Evolutionary conservation across 2,797 vertebrate species (phyloP).

Genomic region (Enteromius anoplus): DNA sequence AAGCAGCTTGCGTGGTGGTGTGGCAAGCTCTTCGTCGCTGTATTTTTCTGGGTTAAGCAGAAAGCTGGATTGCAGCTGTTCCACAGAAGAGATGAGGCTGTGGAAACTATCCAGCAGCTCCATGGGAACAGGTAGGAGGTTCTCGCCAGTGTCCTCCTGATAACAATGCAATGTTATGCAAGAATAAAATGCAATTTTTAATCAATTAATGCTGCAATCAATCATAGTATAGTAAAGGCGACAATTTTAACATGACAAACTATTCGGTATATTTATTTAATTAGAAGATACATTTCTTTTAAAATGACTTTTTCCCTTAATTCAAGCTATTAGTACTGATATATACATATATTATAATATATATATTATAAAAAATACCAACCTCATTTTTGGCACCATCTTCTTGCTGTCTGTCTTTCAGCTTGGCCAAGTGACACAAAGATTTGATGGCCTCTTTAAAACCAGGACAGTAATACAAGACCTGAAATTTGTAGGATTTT

Average conservation of each 20-base stretch:
- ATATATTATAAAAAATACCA: constrained; percentile 21
- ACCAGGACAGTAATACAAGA: constrained; percentile 94
- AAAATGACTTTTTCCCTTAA: not conserved
- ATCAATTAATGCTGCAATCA: not conserved
- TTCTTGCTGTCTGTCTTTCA: constrained; percentile 80
- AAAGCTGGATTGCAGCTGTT: constrained; percentile 93
- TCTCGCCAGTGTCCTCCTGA: constrained; percentile 72
- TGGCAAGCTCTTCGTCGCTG: constrained; percentile 87
- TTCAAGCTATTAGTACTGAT: not conserved
- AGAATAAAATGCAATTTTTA: not conserved
- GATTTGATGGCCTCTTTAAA: constrained; percentile 91
- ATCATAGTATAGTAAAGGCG: not conserved
- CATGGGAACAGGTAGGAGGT: constrained; percentile 80
- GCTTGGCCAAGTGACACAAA: constrained; percentile 83
- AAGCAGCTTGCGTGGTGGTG: constrained; percentile 89
- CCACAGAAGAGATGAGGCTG: constrained; percentile 88
- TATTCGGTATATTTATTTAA: not conserved
- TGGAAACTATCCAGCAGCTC: constrained; percentile 91
- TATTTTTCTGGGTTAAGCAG: constrained; percentile 89
- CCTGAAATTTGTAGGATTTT: constrained; percentile 71
- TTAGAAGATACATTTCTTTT: not conserved
- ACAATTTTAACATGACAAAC: not conserved
- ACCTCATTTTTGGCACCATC: constrained; percentile 73
- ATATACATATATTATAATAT: too few species aligned
- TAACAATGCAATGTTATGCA: not conserved